phyloP scores from a whole-genome alignment of 2,797 vertebrate genomes.

The Paratrypauchen microcephalus region DNA sequence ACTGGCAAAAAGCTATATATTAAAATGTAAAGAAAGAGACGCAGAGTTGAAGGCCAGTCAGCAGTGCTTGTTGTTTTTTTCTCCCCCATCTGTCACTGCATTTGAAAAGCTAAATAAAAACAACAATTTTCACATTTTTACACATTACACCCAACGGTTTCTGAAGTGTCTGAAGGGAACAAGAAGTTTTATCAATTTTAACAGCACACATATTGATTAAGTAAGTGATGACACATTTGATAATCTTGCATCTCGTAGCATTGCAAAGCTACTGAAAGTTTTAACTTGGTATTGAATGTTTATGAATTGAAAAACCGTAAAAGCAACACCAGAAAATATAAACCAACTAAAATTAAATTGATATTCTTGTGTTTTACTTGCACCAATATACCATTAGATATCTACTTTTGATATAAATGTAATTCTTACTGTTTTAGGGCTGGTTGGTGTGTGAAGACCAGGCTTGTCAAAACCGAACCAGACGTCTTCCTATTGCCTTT shows the following conservation, averaged over 20 bases:
- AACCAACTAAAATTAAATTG: background rate
- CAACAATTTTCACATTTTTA: conserved; percentile 46
- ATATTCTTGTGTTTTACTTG: background rate
- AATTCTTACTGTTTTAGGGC: conserved; percentile 70
- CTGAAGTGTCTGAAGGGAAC: conserved; percentile 26
- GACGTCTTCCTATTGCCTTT: conserved; percentile 86
- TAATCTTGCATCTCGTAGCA: conserved; percentile 1
- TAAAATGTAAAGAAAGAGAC: conserved; percentile 37
- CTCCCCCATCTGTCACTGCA: conserved; percentile 41
- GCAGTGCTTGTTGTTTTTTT: conserved; percentile 27
- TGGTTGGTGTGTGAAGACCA: conserved; percentile 95
- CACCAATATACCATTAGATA: background rate
- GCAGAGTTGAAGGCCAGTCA: conserved; percentile 14
- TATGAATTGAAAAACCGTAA: background rate
- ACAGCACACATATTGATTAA: conserved; percentile 41
- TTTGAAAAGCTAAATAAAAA: conserved; percentile 49
- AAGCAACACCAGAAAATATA: background rate
- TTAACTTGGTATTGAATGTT: background rate
- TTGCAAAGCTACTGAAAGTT: conserved; percentile 6
- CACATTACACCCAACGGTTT: conserved; percentile 49
- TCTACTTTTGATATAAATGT: background rate
- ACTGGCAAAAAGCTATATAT: conserved; percentile 39
- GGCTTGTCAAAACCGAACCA: conserved; percentile 87
- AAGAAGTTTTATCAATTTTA: conserved; percentile 21
- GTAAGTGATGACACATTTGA: conserved; percentile 31